Conservation (phyloP, 1,140 invertebrate species). For the Xylocopa sonorina region DNA sequence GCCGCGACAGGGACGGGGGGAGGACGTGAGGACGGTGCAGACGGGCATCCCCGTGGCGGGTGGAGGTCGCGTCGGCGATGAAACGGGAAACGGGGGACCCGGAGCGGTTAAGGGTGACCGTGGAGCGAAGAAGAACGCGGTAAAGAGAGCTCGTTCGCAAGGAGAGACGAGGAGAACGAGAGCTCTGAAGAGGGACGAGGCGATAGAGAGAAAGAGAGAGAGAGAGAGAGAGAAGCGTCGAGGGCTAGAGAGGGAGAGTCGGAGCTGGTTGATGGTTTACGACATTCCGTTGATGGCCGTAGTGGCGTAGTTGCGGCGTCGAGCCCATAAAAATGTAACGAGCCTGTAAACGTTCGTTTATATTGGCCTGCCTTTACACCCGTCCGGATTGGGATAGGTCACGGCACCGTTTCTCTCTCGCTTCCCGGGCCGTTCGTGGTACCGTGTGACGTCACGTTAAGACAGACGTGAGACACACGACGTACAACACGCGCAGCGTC, state of each 20-base stretch:
- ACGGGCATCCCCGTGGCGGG: conserved; percentile 15
- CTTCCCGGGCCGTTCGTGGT: conserved; percentile 54
- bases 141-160: not conserved
- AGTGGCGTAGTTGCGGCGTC: conserved; percentile 77
- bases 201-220: conserved; percentile 32
- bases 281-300: conserved; percentile 80
- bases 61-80: conserved; percentile 40
- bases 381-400: conserved; percentile 80
- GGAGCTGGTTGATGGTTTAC: conserved; percentile 78
- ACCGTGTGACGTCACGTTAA: conserved; percentile 71
- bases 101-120: conserved; percentile 52
- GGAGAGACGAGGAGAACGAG: conserved; percentile 3
- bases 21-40: no score
- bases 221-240: conserved; percentile 33
- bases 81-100: conserved; percentile 17
- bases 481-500: not conserved
- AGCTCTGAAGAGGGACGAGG: not conserved
- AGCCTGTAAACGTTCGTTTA: conserved; percentile 83
- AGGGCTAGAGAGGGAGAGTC: conserved; percentile 36
- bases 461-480: conserved; percentile 53
- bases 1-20: conserved; percentile 9
- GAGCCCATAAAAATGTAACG: conserved; percentile 83
- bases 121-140: conserved; percentile 34
- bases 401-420: conserved; percentile 55
- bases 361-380: conserved; percentile 80